Percentiles rank a stretch among this genome's conserved stretches.
Conservation (phyloP, 2,888 invertebrate species). For the Acrobasis repandana region DNA sequence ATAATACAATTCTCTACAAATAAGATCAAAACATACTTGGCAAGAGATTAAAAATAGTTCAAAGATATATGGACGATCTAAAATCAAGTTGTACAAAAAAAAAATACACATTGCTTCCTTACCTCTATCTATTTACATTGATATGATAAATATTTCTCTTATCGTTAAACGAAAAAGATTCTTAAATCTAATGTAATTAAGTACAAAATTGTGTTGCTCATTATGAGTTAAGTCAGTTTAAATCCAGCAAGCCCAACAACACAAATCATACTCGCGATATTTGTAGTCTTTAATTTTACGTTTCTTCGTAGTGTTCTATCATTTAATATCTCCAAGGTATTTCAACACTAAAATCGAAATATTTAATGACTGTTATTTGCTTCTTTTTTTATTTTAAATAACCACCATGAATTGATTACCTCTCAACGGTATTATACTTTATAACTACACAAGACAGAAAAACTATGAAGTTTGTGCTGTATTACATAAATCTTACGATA, state of each 20-base stretch:
- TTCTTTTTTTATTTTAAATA: too few relatives aligned
- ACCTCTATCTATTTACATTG: slow-evolving; percentile 32
- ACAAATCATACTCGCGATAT: not conserved
- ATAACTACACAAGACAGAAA: too few relatives aligned
- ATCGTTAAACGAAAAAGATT: slow-evolving; percentile 7
- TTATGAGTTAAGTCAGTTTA: not conserved
- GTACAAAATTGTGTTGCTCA: slow-evolving; percentile 24
- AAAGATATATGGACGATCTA: not conserved
- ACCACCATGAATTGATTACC: too few relatives aligned
- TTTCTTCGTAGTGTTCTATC: not conserved
- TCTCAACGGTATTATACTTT: too few relatives aligned
- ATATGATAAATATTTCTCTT: slow-evolving; percentile 30
- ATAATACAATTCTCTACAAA: not conserved
- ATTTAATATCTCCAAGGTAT: not conserved
- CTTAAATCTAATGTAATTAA: slow-evolving; percentile 30
- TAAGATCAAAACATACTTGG: slow-evolving; percentile 1
- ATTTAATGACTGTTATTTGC: too few relatives aligned
- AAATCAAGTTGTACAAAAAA: not conserved
- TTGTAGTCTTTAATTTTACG: not conserved
- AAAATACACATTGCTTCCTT: slow-evolving; percentile 6
- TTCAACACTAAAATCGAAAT: too few relatives aligned
- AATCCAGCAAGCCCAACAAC: too few relatives aligned
- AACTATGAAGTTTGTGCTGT: too few relatives aligned
- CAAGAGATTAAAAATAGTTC: not conserved
- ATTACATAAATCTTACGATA: too few relatives aligned